Percentiles rank a stretch among this genome's conserved stretches.
Evolutionary conservation across 2,113 vertebrate genomes (phyloP).

Genomic region (Progne subis): DNA sequence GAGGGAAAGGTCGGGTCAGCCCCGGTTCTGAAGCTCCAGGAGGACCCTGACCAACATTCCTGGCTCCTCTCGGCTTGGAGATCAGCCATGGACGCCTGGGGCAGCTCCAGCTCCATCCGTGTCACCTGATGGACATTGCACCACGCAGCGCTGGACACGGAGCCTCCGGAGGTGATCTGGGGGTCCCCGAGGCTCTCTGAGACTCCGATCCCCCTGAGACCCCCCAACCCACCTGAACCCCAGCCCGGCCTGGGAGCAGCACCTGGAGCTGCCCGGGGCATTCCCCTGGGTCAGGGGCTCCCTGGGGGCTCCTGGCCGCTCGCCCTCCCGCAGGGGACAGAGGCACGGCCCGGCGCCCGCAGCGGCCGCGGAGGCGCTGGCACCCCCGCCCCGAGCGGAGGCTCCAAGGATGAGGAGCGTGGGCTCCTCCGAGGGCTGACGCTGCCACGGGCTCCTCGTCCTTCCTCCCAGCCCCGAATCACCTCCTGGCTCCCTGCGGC

Average conservation of each 20-base stretch:
- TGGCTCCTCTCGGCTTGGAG: background rate
- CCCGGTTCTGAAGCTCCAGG: background rate
- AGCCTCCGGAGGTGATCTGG: background rate
- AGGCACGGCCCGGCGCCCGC: no score
- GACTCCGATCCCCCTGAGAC: background rate
- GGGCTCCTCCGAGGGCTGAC: background rate
- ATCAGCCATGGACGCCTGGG: accelerated
- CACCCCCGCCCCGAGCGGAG: accelerated
- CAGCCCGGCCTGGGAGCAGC: background rate
- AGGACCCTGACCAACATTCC: background rate
- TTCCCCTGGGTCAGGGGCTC: slow-evolving; percentile 68
- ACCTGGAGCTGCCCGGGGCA: no score
- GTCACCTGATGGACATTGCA: accelerated
- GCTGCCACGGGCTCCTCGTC: accelerated
- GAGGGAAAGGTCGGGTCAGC: background rate
- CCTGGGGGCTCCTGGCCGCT: background rate
- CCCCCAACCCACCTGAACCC: background rate
- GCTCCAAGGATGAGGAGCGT: accelerated
- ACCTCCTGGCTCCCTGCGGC: slow-evolving; percentile 51
- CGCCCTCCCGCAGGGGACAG: background rate
- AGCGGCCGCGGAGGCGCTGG: background rate
- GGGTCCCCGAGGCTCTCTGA: background rate
- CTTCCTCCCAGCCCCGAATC: background rate
- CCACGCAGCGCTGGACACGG: background rate
- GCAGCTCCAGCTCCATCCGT: no score